Conservation (phyloP, 2,113 vertebrate species). For the Tragelaphus scriptus region DNA sequence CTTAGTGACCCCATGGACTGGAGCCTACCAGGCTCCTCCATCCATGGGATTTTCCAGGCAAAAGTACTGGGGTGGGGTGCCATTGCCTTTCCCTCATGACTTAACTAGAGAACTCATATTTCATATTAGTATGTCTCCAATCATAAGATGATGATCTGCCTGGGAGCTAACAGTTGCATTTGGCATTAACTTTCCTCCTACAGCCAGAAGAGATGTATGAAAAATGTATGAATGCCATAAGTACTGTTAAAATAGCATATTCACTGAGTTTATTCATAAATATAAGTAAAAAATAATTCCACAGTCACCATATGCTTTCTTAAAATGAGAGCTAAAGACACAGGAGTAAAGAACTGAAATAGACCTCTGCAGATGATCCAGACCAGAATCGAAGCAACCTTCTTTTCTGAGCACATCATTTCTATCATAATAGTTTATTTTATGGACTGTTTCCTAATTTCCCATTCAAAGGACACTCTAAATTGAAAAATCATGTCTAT, state of each 20-base stretch:
- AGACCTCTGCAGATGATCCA: neutral
- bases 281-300: neutral
- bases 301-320: neutral
- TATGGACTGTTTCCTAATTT: constrained; percentile 17
- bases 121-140: neutral
- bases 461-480: constrained; percentile 16
- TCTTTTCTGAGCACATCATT: neutral
- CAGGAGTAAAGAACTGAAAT: neutral
- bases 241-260: neutral
- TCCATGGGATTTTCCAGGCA: too few relatives aligned
- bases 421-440: neutral
- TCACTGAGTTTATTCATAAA: neutral
- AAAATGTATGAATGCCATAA: constrained; percentile 9
- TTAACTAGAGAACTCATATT: neutral
- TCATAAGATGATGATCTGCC: neutral
- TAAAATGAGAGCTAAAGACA: neutral
- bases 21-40: too few relatives aligned
- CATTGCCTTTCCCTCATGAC: neutral
- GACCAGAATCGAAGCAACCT: neutral
- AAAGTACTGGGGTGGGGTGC: too few relatives aligned
- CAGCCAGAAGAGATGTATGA: neutral
- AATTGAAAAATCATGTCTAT: constrained; percentile 25
- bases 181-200: neutral
- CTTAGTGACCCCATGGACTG: too few relatives aligned
- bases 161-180: neutral